Percentiles rank a stretch among this genome's conserved stretches.
phyloP scores from a whole-genome alignment of 2,888 invertebrate genomes.

The Drymonia ruficornis region DNA sequence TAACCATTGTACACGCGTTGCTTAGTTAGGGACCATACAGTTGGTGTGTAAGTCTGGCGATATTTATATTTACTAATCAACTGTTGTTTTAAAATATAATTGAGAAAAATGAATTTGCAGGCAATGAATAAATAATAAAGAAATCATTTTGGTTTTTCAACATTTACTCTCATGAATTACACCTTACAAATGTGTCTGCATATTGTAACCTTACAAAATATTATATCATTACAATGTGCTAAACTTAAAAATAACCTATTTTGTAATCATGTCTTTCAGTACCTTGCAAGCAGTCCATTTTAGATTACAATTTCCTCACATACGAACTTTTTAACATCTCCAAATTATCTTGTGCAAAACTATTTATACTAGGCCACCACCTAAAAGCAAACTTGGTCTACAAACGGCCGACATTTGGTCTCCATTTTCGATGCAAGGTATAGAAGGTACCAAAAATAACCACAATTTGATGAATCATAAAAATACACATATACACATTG shows the following conservation, averaged over 20 bases:
- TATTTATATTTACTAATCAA: too few relatives aligned
- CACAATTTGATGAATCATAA: conserved; percentile 41
- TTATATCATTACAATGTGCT: conserved; percentile 81
- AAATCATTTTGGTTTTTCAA: conserved; percentile 58
- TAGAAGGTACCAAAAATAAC: conserved; percentile 43
- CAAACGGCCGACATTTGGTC: conserved; percentile 34
- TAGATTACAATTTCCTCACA: conserved; percentile 48
- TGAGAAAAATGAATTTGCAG: background rate
- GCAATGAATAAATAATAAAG: conserved; percentile 6
- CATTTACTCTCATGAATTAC: conserved; percentile 84
- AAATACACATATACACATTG: conserved; percentile 38
- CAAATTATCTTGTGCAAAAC: conserved; percentile 59
- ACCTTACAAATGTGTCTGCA: conserved; percentile 82
- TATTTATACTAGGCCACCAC: conserved; percentile 63
- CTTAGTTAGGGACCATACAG: too few relatives aligned
- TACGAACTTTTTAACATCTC: conserved; percentile 33
- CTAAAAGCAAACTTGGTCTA: conserved; percentile 41
- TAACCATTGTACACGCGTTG: too few relatives aligned
- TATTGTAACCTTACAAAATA: conserved; percentile 81
- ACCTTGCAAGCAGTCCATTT: conserved; percentile 76
- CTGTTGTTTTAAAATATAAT: too few relatives aligned
- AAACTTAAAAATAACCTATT: conserved; percentile 81
- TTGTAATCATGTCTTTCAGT: conserved; percentile 75
- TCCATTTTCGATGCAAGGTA: conserved; percentile 48
- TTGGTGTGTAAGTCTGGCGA: too few relatives aligned